phyloP scores from a whole-genome alignment of 2,113 vertebrate genomes.

The Lutjanus erythropterus region DNA sequence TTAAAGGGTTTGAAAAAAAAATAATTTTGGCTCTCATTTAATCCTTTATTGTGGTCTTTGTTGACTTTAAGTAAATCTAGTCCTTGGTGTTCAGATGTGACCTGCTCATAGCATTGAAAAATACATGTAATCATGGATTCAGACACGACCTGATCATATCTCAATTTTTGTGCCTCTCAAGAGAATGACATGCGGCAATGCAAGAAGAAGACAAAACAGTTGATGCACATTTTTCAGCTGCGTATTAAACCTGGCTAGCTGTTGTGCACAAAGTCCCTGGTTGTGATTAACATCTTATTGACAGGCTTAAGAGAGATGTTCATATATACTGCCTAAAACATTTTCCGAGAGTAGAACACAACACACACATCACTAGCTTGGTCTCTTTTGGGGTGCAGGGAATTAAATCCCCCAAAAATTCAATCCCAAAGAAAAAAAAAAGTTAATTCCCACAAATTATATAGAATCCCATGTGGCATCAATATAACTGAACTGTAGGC shows the following conservation, averaged over 20 bases:
- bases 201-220: constrained; percentile 3
- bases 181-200: constrained; percentile 2
- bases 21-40: constrained; percentile 2
- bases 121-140: constrained; percentile 20
- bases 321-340: neutral
- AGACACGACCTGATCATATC: neutral
- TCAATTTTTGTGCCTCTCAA: neutral
- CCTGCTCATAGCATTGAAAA: constrained; percentile 2
- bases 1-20: neutral
- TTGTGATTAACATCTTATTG: constrained; percentile 14
- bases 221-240: constrained; percentile 15
- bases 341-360: no score
- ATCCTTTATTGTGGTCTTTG: neutral
- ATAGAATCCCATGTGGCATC: no score
- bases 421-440: no score
- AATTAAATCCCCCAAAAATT: no score
- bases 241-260: constrained; percentile 20
- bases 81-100: neutral
- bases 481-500: no score
- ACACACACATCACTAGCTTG: no score
- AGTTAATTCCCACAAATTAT: no score
- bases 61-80: neutral
- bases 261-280: neutral
- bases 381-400: no score
- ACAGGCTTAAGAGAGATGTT: neutral